Percentiles rank a stretch among this genome's conserved stretches.
These are phyloP conservation scores for Brienomyrus longianalis DNA, from an alignment of 2,113 vertebrate genomes.

Conservation along the genomic window DNA sequence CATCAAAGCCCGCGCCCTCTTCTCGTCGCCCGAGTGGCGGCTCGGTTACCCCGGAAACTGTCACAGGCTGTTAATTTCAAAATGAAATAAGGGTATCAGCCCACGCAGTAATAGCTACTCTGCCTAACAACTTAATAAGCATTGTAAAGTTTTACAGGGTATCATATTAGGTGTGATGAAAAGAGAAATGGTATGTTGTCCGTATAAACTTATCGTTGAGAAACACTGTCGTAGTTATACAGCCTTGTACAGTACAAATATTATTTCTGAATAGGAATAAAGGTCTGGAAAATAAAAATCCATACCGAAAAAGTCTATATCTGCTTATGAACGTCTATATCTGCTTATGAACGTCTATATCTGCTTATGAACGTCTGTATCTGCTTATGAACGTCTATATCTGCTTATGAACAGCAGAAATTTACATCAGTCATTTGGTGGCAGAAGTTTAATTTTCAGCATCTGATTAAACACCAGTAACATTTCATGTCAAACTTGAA, in stretches of 20 bases:
- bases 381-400: too few species aligned
- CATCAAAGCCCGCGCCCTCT: background rate
- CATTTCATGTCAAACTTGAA: background rate
- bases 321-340: too few species aligned
- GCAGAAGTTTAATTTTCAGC: background rate
- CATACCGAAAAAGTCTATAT: background rate
- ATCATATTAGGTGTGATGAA: background rate
- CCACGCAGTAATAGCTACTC: background rate
- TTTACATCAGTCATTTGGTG: background rate
- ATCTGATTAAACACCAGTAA: background rate
- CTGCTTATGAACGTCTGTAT: background rate
- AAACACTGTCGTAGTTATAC: background rate
- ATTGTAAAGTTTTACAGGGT: background rate
- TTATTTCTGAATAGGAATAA: background rate
- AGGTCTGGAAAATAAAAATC: background rate
- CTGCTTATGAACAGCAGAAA: background rate
- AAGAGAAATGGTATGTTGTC: background rate
- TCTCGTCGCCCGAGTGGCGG: background rate
- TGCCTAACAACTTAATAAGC: background rate
- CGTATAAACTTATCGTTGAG: background rate
- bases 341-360: too few species aligned
- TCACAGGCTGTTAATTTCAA: background rate
- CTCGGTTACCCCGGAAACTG: background rate
- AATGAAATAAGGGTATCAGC: background rate
- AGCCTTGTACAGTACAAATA: background rate